A percentile compares a stretch with the other conserved stretches of the same genome.
Evolutionary conservation across 92 coral and sea anemone species (phyloP).

Genomic region (Porites evermanni): DNA sequence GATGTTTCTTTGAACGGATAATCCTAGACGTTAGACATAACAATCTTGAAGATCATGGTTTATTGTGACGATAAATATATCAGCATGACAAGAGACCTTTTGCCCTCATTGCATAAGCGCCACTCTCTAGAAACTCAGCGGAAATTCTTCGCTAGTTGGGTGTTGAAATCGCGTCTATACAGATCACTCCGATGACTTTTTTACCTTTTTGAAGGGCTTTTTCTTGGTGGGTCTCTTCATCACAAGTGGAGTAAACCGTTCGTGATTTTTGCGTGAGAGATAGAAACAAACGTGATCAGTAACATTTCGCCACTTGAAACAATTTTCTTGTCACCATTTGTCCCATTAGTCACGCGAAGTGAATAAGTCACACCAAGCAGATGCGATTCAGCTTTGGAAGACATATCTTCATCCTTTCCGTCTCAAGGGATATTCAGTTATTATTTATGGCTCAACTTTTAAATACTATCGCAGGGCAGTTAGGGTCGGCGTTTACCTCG

Average conservation of each 20-base stretch:
- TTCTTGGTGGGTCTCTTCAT: not conserved
- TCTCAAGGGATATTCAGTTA: too few relatives aligned
- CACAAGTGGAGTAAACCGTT: not conserved
- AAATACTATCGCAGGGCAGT: too few relatives aligned
- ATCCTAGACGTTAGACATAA: slow-evolving; percentile 47
- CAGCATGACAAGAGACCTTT: slow-evolving; percentile 20
- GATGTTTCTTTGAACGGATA: not conserved
- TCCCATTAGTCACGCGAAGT: not conserved
- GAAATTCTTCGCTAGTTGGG: slow-evolving; percentile 15
- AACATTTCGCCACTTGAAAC: not conserved
- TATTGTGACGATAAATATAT: slow-evolving; percentile 28
- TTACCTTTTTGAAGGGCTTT: not conserved
- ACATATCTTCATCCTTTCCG: too few relatives aligned
- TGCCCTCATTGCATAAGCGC: not conserved
- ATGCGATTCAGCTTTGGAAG: too few relatives aligned
- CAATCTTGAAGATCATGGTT: slow-evolving; percentile 9
- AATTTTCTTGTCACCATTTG: not conserved
- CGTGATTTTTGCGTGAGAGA: not conserved
- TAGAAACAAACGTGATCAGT: not conserved
- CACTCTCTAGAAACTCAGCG: slow-evolving; percentile 17
- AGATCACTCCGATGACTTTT: slow-evolving; percentile 19
- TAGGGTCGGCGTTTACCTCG: too few relatives aligned
- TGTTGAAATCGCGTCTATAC: slow-evolving; percentile 5
- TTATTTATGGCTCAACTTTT: too few relatives aligned
- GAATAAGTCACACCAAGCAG: not conserved